Evolutionary conservation across 1,140 invertebrate genomes (phyloP), one percentile per base, ranked within the genome.

Genomic region (Acarapis woodi): DNA sequence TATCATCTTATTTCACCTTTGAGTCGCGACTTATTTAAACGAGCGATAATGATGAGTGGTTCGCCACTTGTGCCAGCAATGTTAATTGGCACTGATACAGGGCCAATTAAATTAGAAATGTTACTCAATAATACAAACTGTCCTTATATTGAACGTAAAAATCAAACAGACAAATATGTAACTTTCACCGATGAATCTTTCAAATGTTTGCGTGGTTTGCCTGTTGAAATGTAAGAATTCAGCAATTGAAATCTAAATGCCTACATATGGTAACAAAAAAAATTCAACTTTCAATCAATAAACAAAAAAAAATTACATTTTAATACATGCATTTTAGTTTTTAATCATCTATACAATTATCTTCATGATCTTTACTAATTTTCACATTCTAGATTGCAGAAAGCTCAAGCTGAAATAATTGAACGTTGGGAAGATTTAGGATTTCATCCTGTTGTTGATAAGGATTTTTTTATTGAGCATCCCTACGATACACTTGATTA

Each of bases 11-110:
- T 55, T 32, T 57, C 56, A 3, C 54, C 50, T 6, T 15, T 42
- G 8, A 32, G 39, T 6, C 24, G 14, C 16, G 20, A 35, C 14
- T 24, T 49, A n/a, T 39, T 49, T 35, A 41, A 40, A 26, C 32
- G 53, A 39, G 59, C 53, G 9, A 62, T 62, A 18, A 42, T 62
- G 37, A 33, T 47, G 16, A 18, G 10, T n/a, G 38, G 38, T 10
- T 4, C 39, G 2, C 18, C 40, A 15, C 25, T 28, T 8, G 14
- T 10, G 15, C 36, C 30, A 12, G 6, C 9, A 6, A 8, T 12
- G 25, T 12, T 15, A 5, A 28, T 28, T 28, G 25, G 25, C 25
- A 8, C 8, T 9, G 25, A 28, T 8, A 9, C 25, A 14, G 25
- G 25, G 8, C 25, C 25, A 28, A 8, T 28, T 14, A 28, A 28